Evolutionary conservation across 2,888 invertebrate genomes (phyloP).

Genomic region (Trilocha varians): DNA sequence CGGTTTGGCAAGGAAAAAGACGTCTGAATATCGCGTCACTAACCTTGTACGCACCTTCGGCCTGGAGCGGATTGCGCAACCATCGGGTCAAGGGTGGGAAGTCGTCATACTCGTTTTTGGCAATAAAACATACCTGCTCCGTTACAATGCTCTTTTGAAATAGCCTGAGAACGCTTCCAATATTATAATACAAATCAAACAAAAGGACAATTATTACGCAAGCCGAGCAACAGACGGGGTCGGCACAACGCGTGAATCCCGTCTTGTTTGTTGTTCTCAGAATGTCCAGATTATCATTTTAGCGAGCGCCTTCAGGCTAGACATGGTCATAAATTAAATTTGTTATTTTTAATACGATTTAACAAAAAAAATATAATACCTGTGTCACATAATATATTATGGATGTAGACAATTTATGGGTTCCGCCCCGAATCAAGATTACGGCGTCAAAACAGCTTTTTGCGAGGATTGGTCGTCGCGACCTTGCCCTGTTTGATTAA

Average conservation of each 20-base stretch:
- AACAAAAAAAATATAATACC: constrained; percentile 17
- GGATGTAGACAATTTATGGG: constrained; percentile 44
- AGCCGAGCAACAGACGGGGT: background rate
- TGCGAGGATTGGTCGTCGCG: constrained; percentile 28
- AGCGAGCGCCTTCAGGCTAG: constrained; percentile 26
- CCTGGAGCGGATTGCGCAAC: constrained; percentile 48
- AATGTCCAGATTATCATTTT: constrained; percentile 22
- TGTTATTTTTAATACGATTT: constrained; percentile 24
- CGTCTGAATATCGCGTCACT: constrained; percentile 31
- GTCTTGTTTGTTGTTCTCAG: constrained; percentile 15
- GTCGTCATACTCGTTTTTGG: constrained; percentile 57
- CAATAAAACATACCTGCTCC: constrained; percentile 41
- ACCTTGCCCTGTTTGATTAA: constrained; percentile 58
- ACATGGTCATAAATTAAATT: constrained; percentile 28
- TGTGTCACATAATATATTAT: constrained; percentile 25
- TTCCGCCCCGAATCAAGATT: constrained; percentile 36
- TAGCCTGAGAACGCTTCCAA: constrained; percentile 12
- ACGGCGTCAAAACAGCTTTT: constrained; percentile 49
- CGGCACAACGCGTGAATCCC: background rate
- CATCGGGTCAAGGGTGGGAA: constrained; percentile 59
- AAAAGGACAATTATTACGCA: background rate
- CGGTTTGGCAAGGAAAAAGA: constrained; percentile 47
- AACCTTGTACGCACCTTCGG: constrained; percentile 52
- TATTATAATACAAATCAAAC: background rate
- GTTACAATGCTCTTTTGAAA: constrained; percentile 33